Evolutionary conservation across 2,797 vertebrate species (phyloP), one percentile per base, ranked within the genome.

Genomic region (Sebastes paucispinis): DNA sequence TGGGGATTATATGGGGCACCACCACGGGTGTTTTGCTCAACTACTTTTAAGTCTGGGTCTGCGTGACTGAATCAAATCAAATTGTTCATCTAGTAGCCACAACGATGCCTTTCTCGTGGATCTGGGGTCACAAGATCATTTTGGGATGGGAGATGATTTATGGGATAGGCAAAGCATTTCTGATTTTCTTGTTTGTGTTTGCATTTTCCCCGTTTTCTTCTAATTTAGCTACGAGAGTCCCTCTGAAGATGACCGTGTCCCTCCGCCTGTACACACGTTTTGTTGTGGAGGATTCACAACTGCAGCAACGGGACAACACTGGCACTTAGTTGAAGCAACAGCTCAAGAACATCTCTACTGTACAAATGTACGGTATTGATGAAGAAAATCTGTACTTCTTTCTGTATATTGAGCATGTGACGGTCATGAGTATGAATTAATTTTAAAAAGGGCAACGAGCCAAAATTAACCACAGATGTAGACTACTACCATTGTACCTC

Each of bases 401-500:
- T 68, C 65, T 39, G 36, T 39, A 72, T 20, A 55, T 16, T 4
- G 57, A 84, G 54, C 73, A 47, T 27, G 62, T 83, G 71, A 81
- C 32, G 64, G 47, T 78, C 43, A 39, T n/a, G 47, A 59, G 47
- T 13, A 58, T 80, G n/a, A 77, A 32, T 29, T 68, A 0, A 69
- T 77, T 58, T 77, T 16, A 73, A 85, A 78, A 39, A 39, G 68
- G 75, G 57, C 60, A 14, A 78, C 60, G 1, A 75, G 67, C 57
- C 50, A 67, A 69, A 77, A 83, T 39, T 39, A 75, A 55, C 39
- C 60, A 65, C 29, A 20, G 63, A 69, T 69, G 34, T 50, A 65
- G 59, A 77, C 32, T n/a, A 69, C 67, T 34, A 34, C 65, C 69
- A 16, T 50, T 86, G 89, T 87, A 91, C 85, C 81, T 82, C 63